phyloP scores from a whole-genome alignment of 2,113 vertebrate species.

The Apeltes quadracus region DNA sequence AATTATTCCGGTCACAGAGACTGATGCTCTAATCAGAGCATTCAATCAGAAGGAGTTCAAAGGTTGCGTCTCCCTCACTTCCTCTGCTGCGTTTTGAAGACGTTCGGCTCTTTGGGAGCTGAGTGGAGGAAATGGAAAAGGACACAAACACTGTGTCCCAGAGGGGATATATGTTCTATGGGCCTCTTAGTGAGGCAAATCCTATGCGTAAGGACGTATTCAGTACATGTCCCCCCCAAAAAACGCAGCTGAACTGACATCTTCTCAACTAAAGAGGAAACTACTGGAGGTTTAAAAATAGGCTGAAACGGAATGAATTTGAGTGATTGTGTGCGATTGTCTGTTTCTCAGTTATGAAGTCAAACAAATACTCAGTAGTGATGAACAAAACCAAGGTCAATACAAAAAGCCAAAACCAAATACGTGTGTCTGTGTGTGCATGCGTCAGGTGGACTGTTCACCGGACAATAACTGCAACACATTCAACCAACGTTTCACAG shows the following conservation, averaged over 20 bases:
- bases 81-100: constrained; percentile 18
- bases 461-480: background rate
- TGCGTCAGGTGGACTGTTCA: background rate
- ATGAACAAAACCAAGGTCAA: background rate
- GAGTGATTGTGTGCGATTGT: background rate
- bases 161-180: constrained; percentile 16
- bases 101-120: constrained; percentile 43
- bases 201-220: background rate
- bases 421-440: background rate
- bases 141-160: constrained; percentile 46
- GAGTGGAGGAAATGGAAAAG: constrained; percentile 59
- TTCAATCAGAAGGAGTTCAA: constrained; percentile 4
- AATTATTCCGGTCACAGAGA: background rate
- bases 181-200: background rate
- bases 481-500: background rate
- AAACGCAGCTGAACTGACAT: background rate
- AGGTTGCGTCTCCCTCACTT: constrained; percentile 21
- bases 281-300: background rate
- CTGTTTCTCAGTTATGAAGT: background rate
- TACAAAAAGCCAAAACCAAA: constrained; percentile 8
- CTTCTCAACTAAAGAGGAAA: background rate
- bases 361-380: background rate
- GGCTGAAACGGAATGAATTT: background rate
- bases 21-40: constrained; percentile 14
- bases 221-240: background rate